Evolutionary conservation across 2,113 vertebrate species (phyloP).

Genomic region (Pardalotus punctatus): DNA sequence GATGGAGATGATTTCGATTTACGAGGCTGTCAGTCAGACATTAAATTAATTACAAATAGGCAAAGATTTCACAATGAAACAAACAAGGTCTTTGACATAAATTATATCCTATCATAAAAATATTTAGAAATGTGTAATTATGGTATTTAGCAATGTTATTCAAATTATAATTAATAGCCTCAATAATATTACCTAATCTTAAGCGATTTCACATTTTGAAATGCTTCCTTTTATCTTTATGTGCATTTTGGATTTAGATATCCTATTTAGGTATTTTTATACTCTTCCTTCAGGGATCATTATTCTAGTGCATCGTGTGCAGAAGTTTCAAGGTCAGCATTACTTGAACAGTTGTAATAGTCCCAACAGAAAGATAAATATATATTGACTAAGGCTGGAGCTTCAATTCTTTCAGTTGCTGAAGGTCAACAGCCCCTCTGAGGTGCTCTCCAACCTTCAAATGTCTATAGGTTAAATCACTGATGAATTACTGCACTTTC

Average conservation of each 20-base stretch:
- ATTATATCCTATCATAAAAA: constrained; percentile 54
- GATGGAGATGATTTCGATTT: neutral
- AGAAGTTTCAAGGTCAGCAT: constrained; percentile 79
- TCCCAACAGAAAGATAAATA: constrained; percentile 81
- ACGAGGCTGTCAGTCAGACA: constrained; percentile 5
- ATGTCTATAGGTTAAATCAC: constrained; percentile 78
- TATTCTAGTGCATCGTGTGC: constrained; percentile 68
- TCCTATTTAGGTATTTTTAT: constrained; percentile 70
- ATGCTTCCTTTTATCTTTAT: constrained; percentile 53
- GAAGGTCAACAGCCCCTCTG: constrained; percentile 79
- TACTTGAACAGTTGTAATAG: constrained; percentile 75
- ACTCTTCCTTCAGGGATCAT: constrained; percentile 74
- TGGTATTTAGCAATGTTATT: constrained; percentile 5
- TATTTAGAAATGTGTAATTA: constrained; percentile 46
- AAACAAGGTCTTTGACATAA: constrained; percentile 49
- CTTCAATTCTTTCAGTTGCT: constrained; percentile 72
- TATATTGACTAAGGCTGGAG: constrained; percentile 76
- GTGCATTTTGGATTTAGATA: constrained; percentile 65
- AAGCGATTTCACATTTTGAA: constrained; percentile 22
- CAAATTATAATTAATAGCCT: constrained; percentile 40
- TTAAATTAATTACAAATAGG: constrained; percentile 53
- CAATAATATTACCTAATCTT: constrained; percentile 15
- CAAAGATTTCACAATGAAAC: constrained; percentile 39
- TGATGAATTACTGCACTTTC: constrained; percentile 72
- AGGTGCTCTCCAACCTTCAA: constrained; percentile 76